Conservation (phyloP, 2,888 invertebrate genomes). For the Psococerastis gibbosa region DNA sequence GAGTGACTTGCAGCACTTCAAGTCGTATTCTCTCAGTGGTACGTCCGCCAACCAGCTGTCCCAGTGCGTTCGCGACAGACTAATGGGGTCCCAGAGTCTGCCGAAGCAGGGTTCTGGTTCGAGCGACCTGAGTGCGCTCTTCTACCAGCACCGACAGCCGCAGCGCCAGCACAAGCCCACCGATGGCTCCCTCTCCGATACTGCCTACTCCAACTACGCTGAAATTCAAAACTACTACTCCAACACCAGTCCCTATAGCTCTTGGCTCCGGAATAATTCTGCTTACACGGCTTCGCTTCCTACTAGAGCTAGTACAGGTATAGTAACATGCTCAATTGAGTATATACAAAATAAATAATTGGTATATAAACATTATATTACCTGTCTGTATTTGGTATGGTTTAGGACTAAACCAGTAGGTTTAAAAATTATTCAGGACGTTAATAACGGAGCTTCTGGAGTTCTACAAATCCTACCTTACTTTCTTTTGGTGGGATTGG, state of each 20-base stretch:
- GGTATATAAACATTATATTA: conserved; percentile 12
- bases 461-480: no score
- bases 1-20: conserved; percentile 58
- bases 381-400: neutral
- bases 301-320: conserved; percentile 21
- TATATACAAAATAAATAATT: no score
- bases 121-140: conserved; percentile 44
- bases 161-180: conserved; percentile 15
- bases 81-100: conserved; percentile 69
- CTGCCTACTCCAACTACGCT: conserved; percentile 61
- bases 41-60: conserved; percentile 72
- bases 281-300: conserved; percentile 27
- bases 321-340: conserved; percentile 10
- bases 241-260: conserved; percentile 40
- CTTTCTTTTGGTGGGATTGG: no score
- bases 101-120: conserved; percentile 41
- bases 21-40: conserved; percentile 64
- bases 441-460: no score
- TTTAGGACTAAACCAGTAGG: neutral
- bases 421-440: conserved; percentile 7
- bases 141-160: conserved; percentile 23
- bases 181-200: conserved; percentile 63
- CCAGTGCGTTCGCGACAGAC: conserved; percentile 64
- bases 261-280: conserved; percentile 63
- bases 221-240: conserved; percentile 28